Base-by-base conservation (phyloP, 2,797 vertebrate genomes). In the Threskiornis aethiopicus region DNA sequence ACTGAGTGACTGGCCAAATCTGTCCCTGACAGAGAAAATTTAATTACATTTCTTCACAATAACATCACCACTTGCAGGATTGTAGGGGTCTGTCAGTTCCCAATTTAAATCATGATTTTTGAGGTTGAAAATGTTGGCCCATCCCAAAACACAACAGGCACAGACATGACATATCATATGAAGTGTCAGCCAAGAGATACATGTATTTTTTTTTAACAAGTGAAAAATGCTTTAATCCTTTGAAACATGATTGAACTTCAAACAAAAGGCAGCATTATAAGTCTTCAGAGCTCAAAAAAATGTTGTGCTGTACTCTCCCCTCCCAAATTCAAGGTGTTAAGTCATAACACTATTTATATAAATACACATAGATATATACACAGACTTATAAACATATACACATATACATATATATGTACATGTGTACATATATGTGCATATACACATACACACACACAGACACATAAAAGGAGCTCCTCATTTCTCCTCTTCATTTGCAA, bases 21-120 rank as follows among this genome's bases (percentile, higher is more conserved):
- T 91, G n/a, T 91, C 55, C 37, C 80, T 92, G 80, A 84, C 67
- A 71, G 16, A 91, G 78, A 94, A 28, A 91, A 78, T 88, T 95
- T 96, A 97, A 94, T 96, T 95, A 93, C 58, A 64, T 89, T 96
- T 97, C 26, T 94, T 96, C 73, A 73, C 5, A 1, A 35, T 47
- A 84, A 33, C 64, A 52, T 91, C 58, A 18, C 37, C 33, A 84
- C 73, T 91, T 96, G 67, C 72, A 91, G 85, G 71, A 83, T 72
- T 85, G 39, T 51, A 62, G 39, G 22, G 19, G 5, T 76, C 69
- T 90, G 58, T 82, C 41, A 65, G 69, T 93, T 97, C 73, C 91
- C 37, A 83, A 79, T 93, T 94, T 89, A 97, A 95, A 89, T 72
- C 21, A 46, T 65, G 5, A 66, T 89, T 96, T 97, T 86, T 84